phyloP scores from a whole-genome alignment of 1,140 invertebrate species.

The Bombus pascuorum region DNA sequence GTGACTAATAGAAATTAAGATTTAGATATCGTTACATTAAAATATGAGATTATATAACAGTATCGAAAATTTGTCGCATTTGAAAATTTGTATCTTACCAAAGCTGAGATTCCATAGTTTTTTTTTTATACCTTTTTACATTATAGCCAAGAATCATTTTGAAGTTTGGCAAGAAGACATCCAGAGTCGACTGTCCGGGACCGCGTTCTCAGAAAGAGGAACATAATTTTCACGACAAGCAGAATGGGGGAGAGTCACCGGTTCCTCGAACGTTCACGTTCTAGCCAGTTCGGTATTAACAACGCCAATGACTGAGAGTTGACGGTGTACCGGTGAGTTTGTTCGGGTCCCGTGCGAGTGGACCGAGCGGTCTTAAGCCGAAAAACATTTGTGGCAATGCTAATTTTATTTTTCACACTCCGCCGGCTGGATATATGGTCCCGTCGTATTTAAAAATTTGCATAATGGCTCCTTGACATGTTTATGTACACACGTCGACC shows the following conservation, averaged over 20 bases:
- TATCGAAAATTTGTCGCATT: too few relatives aligned
- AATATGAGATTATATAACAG: neutral
- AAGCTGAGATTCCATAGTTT: too few relatives aligned
- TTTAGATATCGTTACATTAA: neutral
- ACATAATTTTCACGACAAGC: slow-evolving; percentile 23
- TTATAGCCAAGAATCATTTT: neutral
- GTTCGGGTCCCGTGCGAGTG: neutral
- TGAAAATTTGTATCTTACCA: too few relatives aligned
- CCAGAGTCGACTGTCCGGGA: neutral
- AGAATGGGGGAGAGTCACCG: too few relatives aligned
- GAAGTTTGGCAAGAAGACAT: neutral
- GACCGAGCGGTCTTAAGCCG: slow-evolving; percentile 57
- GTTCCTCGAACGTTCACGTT: slow-evolving; percentile 4
- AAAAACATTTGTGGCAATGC: slow-evolving; percentile 73
- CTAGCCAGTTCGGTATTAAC: slow-evolving; percentile 32
- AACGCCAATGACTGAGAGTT: slow-evolving; percentile 5
- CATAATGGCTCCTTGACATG: slow-evolving; percentile 80
- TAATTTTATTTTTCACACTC: slow-evolving; percentile 80
- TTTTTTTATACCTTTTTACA: too few relatives aligned
- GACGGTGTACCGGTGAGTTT: neutral
- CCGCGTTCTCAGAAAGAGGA: slow-evolving; percentile 16
- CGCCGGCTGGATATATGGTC: slow-evolving; percentile 70
- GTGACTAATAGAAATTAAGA: neutral
- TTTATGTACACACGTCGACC: slow-evolving; percentile 77
- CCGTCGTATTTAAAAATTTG: slow-evolving; percentile 80